Evolutionary conservation across 2,888 invertebrate species (phyloP).

Genomic region (Phrixothrix hirtus): DNA sequence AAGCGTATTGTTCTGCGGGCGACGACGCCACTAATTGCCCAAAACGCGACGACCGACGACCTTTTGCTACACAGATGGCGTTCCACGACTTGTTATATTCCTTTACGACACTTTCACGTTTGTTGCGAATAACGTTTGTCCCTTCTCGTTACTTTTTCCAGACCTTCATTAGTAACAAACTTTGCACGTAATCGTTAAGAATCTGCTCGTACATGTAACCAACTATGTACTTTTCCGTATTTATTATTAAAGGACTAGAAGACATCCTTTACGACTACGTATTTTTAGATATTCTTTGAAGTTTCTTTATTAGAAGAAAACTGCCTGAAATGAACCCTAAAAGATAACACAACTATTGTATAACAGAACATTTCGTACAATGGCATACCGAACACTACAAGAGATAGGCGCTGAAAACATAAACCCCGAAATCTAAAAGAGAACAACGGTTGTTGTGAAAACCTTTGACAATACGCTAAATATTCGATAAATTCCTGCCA

Average conservation of each 20-base stretch:
- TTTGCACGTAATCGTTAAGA: slow-evolving; percentile 30
- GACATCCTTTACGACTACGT: slow-evolving; percentile 13
- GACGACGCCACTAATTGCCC: slow-evolving; percentile 43
- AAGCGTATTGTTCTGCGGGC: slow-evolving; percentile 41
- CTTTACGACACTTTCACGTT: slow-evolving; percentile 42
- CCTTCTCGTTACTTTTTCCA: slow-evolving; percentile 35
- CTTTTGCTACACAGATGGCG: slow-evolving; percentile 40
- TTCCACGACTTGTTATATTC: slow-evolving; percentile 27
- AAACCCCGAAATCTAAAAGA: slow-evolving; percentile 6
- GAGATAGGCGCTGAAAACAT: slow-evolving; percentile 12
- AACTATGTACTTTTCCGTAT: slow-evolving; percentile 20
- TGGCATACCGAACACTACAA: slow-evolving; percentile 4
- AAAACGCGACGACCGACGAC: slow-evolving; percentile 27
- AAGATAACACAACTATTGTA: slow-evolving; percentile 16
- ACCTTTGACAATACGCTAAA: slow-evolving; percentile 4
- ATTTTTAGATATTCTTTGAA: slow-evolving; percentile 16
- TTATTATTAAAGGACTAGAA: slow-evolving; percentile 15
- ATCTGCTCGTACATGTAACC: slow-evolving; percentile 20
- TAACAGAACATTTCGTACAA: slow-evolving; percentile 7
- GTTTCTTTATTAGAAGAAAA: slow-evolving; percentile 18
- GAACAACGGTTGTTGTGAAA: background rate
- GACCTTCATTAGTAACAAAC: slow-evolving; percentile 37
- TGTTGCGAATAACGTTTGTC: slow-evolving; percentile 38
- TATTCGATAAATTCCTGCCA: slow-evolving; percentile 3
- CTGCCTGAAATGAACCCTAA: slow-evolving; percentile 8